A percentile compares a stretch with the other conserved stretches of the same genome.
These are phyloP conservation scores for Dynastes hyllus DNA, from an alignment of 2,888 invertebrate species.

Conservation along the genomic window DNA sequence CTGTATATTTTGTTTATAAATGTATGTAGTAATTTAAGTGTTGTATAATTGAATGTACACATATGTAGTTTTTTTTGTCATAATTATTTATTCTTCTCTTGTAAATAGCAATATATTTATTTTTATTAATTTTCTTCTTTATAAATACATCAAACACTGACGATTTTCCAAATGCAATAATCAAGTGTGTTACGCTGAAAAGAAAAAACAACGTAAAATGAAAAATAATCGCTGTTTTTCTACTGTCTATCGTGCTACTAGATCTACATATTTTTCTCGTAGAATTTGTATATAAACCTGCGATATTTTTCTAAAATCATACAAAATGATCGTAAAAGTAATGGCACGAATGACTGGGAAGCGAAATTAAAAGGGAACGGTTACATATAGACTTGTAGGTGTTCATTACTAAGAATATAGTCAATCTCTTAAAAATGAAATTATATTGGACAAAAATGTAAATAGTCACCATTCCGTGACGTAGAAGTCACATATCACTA, in stretches of 20 bases:
- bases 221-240: conserved; percentile 1
- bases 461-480: too few species aligned
- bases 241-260: conserved; percentile 30
- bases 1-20: conserved; percentile 4
- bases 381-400: too few species aligned
- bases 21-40: not conserved
- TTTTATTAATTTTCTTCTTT: conserved; percentile 16
- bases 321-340: not conserved
- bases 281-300: conserved; percentile 29
- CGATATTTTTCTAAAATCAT: conserved; percentile 42
- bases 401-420: not conserved
- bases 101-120: conserved; percentile 30
- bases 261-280: conserved; percentile 24
- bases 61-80: conserved; percentile 10
- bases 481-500: too few species aligned
- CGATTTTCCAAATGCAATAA: conserved; percentile 12
- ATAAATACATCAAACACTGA: conserved; percentile 35
- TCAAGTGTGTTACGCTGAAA: too few species aligned
- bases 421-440: not conserved
- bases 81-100: conserved; percentile 37
- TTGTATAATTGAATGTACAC: conserved; percentile 22
- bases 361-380: too few species aligned
- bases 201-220: not conserved
- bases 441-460: not conserved
- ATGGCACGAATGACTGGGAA: too few species aligned